Percentiles rank a stretch among this genome's conserved stretches.
phyloP scores from a whole-genome alignment of 92 coral and sea anemone genomes.

The Parazoanthus atlanticus region DNA sequence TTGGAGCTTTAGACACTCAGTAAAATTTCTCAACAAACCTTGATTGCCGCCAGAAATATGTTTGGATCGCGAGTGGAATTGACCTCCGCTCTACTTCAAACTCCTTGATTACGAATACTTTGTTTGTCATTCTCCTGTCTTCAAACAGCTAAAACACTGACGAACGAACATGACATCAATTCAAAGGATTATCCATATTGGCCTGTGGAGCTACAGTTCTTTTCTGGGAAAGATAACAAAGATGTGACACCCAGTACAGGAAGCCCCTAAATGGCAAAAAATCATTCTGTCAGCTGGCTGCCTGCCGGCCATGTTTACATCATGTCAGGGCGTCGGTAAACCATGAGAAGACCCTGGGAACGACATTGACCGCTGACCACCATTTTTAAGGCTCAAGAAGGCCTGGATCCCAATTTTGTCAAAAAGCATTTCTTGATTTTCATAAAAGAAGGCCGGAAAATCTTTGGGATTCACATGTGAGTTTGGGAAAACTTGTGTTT shows the following conservation, averaged over 20 bases:
- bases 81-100: constrained; percentile 92
- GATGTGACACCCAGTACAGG: not conserved
- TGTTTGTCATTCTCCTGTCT: constrained; percentile 64
- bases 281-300: constrained; percentile 29
- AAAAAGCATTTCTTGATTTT: constrained; percentile 8
- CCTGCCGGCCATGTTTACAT: constrained; percentile 47
- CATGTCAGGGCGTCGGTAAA: not conserved
- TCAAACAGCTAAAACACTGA: not conserved
- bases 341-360: not conserved
- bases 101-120: constrained; percentile 78
- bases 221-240: not conserved
- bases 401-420: constrained; percentile 24
- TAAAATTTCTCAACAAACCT: constrained; percentile 62
- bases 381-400: not conserved
- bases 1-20: not conserved
- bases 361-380: not conserved
- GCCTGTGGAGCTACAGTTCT: not conserved
- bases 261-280: constrained; percentile 14
- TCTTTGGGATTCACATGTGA: constrained; percentile 11
- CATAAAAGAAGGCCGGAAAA: constrained; percentile 14
- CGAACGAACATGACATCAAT: not conserved
- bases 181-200: not conserved
- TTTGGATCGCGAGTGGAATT: constrained; percentile 94
- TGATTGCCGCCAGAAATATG: constrained; percentile 98
- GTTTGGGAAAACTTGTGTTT: constrained; percentile 1